These are phyloP conservation scores for Xenopus laevis DNA, from an alignment of 2,113 vertebrate genomes.

Conservation along the genomic window DNA sequence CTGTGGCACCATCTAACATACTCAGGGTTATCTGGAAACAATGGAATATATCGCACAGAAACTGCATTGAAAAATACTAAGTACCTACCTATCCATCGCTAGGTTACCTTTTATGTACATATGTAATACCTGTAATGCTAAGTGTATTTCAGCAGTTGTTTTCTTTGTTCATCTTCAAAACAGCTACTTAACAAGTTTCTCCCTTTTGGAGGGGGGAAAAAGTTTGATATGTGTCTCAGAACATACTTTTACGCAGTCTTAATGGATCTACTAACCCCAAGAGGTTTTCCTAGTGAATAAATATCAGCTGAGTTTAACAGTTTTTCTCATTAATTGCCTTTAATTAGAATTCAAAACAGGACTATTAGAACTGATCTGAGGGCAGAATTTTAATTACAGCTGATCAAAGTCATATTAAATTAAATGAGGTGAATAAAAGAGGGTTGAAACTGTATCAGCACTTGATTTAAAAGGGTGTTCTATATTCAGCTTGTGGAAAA, in stretches of 20 bases:
- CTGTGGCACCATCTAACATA: too few species aligned
- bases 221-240: conserved; percentile 5
- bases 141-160: too few species aligned
- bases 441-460: conserved; percentile 37
- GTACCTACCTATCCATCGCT: too few species aligned
- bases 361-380: conserved; percentile 39
- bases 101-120: too few species aligned
- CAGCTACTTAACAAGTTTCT: too few species aligned
- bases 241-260: not conserved
- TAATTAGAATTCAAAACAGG: conserved; percentile 25
- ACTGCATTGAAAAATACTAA: too few species aligned
- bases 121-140: too few species aligned
- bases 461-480: conserved; percentile 42
- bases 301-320: conserved; percentile 29
- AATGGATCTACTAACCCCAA: conserved; percentile 1
- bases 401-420: conserved; percentile 48
- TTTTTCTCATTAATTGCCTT: conserved; percentile 41
- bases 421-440: conserved; percentile 43
- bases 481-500: conserved; percentile 47
- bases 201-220: not conserved
- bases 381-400: conserved; percentile 51
- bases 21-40: too few species aligned
- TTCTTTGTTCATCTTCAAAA: too few species aligned
- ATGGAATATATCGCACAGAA: too few species aligned
- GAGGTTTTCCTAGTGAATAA: conserved; percentile 15